phyloP scores from a whole-genome alignment of 2,797 vertebrate species.

The Percopsis omiscomaycus region DNA sequence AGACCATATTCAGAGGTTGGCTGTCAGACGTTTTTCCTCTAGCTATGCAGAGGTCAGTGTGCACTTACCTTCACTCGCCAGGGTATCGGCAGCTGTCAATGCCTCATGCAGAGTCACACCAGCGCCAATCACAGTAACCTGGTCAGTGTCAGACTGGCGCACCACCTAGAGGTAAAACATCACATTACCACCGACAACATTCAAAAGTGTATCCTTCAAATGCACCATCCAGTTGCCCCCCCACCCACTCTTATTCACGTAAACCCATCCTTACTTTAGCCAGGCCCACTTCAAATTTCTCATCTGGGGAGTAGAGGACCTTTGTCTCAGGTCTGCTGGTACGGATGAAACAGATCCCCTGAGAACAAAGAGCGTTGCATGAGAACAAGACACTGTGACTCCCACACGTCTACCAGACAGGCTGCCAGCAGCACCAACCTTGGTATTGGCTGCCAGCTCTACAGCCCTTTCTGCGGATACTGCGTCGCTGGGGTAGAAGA shows the following conservation, averaged over 20 bases:
- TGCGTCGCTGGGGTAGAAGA: slow-evolving; percentile 89
- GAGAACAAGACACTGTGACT: background rate
- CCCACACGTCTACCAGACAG: background rate
- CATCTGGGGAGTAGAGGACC: slow-evolving; percentile 79
- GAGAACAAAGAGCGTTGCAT: slow-evolving; percentile 1
- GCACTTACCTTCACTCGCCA: slow-evolving; percentile 80
- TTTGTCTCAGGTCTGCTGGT: slow-evolving; percentile 83
- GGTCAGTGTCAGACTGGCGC: slow-evolving; percentile 76
- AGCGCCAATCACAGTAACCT: slow-evolving; percentile 84
- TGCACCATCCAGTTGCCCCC: background rate
- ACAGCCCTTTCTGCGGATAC: slow-evolving; percentile 84
- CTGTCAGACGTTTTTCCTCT: background rate
- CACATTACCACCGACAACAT: background rate
- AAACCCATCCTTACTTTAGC: slow-evolving; percentile 79
- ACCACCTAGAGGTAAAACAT: slow-evolving; percentile 75
- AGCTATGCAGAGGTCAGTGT: slow-evolving; percentile 30
- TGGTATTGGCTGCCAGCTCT: slow-evolving; percentile 82
- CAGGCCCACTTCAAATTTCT: slow-evolving; percentile 82
- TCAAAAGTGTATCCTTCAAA: background rate
- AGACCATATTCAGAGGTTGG: background rate
- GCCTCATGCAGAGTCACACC: slow-evolving; percentile 88
- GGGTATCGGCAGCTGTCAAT: slow-evolving; percentile 78
- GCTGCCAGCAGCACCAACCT: slow-evolving; percentile 64
- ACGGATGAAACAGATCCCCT: slow-evolving; percentile 90
- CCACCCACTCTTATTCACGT: background rate